A percentile compares a stretch with the other conserved stretches of the same genome.
Conservation (phyloP, 2,797 vertebrate genomes). For the Catostomus latipinnis region DNA sequence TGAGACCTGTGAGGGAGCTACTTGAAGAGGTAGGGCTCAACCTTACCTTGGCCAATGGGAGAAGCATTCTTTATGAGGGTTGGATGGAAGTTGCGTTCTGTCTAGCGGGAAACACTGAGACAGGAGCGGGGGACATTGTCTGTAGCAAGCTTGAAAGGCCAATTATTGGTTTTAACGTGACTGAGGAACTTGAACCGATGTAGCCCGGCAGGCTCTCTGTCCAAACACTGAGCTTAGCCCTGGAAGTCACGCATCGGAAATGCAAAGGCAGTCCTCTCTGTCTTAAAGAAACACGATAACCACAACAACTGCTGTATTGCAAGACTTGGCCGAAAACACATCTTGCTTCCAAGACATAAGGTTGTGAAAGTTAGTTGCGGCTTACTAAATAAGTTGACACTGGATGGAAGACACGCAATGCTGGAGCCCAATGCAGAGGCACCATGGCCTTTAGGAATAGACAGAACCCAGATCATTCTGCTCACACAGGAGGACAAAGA, state of each 20-base stretch:
- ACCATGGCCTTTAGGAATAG: too few relatives aligned
- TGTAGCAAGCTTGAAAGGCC: background rate
- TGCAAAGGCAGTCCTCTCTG: constrained; percentile 32
- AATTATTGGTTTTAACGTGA: constrained; percentile 8
- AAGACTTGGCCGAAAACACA: too few relatives aligned
- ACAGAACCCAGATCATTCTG: too few relatives aligned
- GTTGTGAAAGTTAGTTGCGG: too few relatives aligned
- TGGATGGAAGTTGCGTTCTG: constrained; percentile 38
- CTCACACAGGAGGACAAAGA: too few relatives aligned
- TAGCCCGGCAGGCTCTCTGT: background rate
- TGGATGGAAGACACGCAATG: too few relatives aligned
- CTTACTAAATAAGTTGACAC: too few relatives aligned
- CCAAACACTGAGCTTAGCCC: constrained; percentile 33
- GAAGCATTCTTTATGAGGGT: constrained; percentile 15
- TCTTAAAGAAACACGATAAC: constrained; percentile 21
- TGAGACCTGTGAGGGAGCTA: background rate
- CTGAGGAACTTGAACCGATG: too few relatives aligned
- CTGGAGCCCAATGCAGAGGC: too few relatives aligned
- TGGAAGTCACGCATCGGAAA: constrained; percentile 7
- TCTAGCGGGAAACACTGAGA: background rate
- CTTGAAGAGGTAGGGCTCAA: constrained; percentile 17
- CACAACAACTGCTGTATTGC: too few relatives aligned
- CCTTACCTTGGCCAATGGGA: constrained; percentile 37
- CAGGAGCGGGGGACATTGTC: constrained; percentile 31
- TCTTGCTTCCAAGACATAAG: too few relatives aligned